Conservation (phyloP, 2,113 vertebrate species). For the Pollimyrus isidori region DNA sequence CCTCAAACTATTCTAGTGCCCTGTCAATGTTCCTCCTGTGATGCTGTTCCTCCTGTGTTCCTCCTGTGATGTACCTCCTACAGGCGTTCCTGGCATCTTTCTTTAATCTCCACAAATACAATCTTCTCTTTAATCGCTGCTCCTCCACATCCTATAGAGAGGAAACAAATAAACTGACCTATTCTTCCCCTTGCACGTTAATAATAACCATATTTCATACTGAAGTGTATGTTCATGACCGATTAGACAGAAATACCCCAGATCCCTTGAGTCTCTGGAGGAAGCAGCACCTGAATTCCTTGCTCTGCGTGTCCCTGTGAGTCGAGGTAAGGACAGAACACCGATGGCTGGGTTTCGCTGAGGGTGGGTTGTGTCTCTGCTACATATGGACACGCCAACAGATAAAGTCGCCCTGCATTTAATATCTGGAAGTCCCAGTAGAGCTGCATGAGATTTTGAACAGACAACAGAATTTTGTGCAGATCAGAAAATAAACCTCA, state of each 20-base stretch:
- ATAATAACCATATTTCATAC: not conserved
- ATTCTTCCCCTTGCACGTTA: not conserved
- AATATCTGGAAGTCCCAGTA: constrained; percentile 59
- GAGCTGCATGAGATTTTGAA: constrained; percentile 37
- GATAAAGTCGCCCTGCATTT: constrained; percentile 31
- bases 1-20: not conserved
- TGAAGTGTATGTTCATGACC: not conserved
- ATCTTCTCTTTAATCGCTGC: not conserved
- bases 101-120: constrained; percentile 32
- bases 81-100: constrained; percentile 45
- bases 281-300: not conserved
- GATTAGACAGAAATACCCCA: not conserved
- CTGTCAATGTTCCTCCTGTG: not conserved
- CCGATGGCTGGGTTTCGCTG: not conserved
- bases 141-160: constrained; percentile 10
- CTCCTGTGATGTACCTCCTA: constrained; percentile 36
- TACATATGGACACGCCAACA: not conserved
- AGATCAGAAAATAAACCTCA: not conserved
- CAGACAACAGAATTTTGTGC: not conserved
- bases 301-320: not conserved
- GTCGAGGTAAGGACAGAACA: not conserved
- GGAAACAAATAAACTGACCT: not conserved
- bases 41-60: too few species aligned
- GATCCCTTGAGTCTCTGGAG: not conserved
- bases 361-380: not conserved